These are phyloP conservation scores for Siniperca undulata DNA, from an alignment of 2,797 vertebrate species.

Conservation along the genomic window DNA sequence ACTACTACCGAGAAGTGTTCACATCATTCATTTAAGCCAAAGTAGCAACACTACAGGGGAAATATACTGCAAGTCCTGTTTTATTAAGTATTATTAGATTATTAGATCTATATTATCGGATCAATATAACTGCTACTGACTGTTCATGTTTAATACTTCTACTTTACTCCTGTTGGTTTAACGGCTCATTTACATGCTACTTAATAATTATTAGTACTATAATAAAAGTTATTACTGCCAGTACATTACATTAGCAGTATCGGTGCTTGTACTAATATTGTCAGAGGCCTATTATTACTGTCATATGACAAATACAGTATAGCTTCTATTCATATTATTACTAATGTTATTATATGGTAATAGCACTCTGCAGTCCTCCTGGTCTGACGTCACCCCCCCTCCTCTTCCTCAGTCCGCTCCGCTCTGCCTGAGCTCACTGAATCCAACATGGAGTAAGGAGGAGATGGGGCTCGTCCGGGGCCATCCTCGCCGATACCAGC, in stretches of 20 bases:
- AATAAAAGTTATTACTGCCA: background rate
- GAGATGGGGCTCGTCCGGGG: constrained; percentile 91
- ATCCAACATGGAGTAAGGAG: constrained; percentile 90
- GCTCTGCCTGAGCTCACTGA: constrained; percentile 52
- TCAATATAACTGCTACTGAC: background rate
- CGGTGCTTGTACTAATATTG: no score
- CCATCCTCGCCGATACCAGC: constrained; percentile 85
- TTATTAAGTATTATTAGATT: no score
- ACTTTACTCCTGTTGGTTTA: background rate
- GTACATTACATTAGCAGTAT: no score
- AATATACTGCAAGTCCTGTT: background rate
- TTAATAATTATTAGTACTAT: background rate
- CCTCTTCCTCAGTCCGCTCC: constrained; percentile 11
- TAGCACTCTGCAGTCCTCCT: constrained; percentile 78
- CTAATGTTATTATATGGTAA: constrained; percentile 13
- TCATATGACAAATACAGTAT: no score
- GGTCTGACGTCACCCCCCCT: constrained; percentile 88
- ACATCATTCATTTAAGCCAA: no score
- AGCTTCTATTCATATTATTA: background rate
- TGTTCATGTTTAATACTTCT: background rate
- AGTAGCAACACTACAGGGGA: background rate
- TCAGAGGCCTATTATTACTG: no score
- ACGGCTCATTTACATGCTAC: no score
- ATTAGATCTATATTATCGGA: no score
- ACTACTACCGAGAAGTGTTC: background rate